These are phyloP conservation scores for Hippocampus comes DNA, from an alignment of 2,113 vertebrate species.

Conservation along the genomic window DNA sequence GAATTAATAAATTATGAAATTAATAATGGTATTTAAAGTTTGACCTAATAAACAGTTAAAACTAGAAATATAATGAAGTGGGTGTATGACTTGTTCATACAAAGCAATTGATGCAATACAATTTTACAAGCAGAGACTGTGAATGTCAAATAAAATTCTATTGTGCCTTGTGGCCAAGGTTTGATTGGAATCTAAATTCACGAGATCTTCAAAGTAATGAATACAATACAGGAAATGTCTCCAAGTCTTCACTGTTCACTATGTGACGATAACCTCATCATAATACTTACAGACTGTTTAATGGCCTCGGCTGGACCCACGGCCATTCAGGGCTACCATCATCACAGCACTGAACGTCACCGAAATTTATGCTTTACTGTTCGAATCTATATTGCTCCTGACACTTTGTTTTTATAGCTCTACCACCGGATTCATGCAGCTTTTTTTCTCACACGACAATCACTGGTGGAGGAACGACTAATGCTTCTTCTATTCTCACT, in stretches of 20 bases:
- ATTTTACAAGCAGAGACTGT: constrained; percentile 5
- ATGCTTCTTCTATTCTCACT: constrained; percentile 4
- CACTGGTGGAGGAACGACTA: background rate
- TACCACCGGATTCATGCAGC: constrained; percentile 1
- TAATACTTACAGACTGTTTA: constrained; percentile 27
- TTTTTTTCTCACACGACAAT: background rate
- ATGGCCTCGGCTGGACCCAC: constrained; percentile 13
- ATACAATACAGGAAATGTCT: constrained; percentile 15
- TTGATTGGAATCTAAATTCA: constrained; percentile 14
- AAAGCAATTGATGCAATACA: background rate
- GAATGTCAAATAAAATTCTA: background rate
- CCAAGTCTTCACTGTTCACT: constrained; percentile 1
- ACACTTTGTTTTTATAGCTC: constrained; percentile 13
- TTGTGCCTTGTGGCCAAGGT: constrained; percentile 10
- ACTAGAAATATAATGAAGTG: background rate
- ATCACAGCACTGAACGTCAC: constrained; percentile 13
- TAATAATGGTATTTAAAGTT: background rate
- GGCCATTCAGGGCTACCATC: constrained; percentile 8
- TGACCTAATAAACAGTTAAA: background rate
- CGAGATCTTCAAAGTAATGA: constrained; percentile 34
- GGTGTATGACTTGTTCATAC: background rate
- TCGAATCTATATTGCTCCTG: constrained; percentile 10
- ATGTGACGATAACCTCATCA: constrained; percentile 8
- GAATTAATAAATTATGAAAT: background rate
- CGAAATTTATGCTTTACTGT: constrained; percentile 17